Percentiles rank a stretch among this genome's conserved stretches.
Evolutionary conservation across 2,797 vertebrate species (phyloP).

Genomic region (Cyprinella venusta): DNA sequence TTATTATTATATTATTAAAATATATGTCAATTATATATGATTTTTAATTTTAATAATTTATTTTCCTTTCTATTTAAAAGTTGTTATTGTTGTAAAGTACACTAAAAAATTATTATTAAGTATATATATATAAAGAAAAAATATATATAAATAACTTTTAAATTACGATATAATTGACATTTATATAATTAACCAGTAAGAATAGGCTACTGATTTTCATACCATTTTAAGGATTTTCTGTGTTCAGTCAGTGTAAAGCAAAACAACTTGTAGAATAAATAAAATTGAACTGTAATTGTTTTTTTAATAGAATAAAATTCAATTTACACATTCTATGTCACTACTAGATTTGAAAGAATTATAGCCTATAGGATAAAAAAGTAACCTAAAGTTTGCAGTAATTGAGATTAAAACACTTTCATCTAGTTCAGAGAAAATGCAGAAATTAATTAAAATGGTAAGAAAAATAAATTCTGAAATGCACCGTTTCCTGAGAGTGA

Average conservation of each 20-base stretch:
- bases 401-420: background rate
- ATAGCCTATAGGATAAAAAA: background rate
- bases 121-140: too few relatives aligned
- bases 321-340: background rate
- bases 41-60: background rate
- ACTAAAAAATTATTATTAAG: background rate
- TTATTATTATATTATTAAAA: too few relatives aligned
- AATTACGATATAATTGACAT: too few relatives aligned
- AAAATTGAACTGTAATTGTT: background rate
- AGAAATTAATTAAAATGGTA: background rate
- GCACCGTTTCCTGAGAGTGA: background rate
- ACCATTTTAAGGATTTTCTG: background rate
- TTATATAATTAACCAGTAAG: background rate
- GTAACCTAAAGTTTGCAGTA: background rate
- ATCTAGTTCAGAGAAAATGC: background rate
- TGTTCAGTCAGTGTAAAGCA: background rate
- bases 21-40: background rate
- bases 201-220: background rate
- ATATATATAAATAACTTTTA: background rate
- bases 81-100: background rate
- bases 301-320: background rate
- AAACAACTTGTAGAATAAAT: background rate
- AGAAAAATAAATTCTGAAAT: background rate
- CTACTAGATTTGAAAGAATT: background rate
- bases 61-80: rapidly evolving